Evolutionary conservation across 2,797 vertebrate genomes (phyloP), one percentile per base, ranked within the genome.

Genomic region (Vultur gryphus): DNA sequence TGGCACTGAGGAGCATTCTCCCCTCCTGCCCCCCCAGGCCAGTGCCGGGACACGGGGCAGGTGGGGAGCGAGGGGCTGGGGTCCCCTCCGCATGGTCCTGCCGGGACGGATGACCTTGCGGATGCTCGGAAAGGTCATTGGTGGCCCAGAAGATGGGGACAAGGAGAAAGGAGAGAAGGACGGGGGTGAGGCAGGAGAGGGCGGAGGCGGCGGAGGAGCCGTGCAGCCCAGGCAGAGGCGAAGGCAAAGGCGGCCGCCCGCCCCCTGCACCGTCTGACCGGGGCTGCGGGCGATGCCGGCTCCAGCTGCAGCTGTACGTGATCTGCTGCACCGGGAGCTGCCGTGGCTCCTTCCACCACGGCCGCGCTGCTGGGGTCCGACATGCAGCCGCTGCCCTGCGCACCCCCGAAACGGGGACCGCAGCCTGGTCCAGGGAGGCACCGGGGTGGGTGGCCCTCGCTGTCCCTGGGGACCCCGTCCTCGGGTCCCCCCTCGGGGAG

Each of bases 281-380:
- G 62, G 87, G 92, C 78, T 62, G 84, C 57, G 18, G 84, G 81
- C 17, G 35, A 29, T n/a, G 71, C 66, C 7, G 43, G 59, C 52
- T 37, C 33, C 75, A 33, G 84, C 96, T 95, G 95, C 96, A 96
- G 89, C 92, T 10, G 6, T 87, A 95, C 94, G 94, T 95, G 95
- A 70, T 72, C 70, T 2, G 33, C 80, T 43, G 87, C 31, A 31
- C 93, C 41, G 23, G 72, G 55, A 41, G 69, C 86, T 7, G 13
- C 51, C 7, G 55, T 14, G 7, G 85, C 78, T 73, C 84, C 75
- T 86, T 44, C 51, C 29, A 2, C 58, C n/a, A 7, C 35, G 2
- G 52, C 82, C 33, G 6, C 13, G 18, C 80, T 33, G 76, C 51
- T 16, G 57, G 59, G 52, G 9, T 26, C 69, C 3, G 7, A 3